Evolutionary conservation across 2,797 vertebrate genomes (phyloP).

Genomic region (Nyctibius grandis): DNA sequence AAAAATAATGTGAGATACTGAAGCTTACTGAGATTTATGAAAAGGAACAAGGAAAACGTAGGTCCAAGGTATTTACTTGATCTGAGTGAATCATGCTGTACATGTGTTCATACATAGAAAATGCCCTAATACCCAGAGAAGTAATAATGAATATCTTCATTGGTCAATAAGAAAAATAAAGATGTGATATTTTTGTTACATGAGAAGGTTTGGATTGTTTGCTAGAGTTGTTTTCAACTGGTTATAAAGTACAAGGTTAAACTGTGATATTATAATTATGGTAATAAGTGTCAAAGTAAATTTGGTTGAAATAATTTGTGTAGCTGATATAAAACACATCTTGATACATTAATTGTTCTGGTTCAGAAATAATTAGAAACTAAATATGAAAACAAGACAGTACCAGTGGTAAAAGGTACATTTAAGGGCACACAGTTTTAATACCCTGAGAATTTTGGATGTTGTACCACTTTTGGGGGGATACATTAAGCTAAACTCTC

Average conservation of each 20-base stretch:
- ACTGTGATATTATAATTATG: background rate
- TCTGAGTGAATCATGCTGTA: background rate
- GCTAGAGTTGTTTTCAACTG: background rate
- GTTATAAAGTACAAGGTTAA: background rate
- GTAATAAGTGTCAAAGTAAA: background rate
- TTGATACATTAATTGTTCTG: background rate
- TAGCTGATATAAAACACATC: background rate
- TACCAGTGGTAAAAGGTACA: background rate
- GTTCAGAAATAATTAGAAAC: background rate
- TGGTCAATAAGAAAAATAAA: background rate
- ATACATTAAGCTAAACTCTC: background rate
- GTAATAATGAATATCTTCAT: background rate
- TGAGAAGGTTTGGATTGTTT: background rate
- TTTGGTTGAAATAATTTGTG: background rate
- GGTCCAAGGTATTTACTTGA: background rate
- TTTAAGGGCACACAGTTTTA: background rate
- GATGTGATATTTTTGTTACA: background rate
- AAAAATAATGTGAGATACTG: background rate
- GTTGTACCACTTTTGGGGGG: background rate
- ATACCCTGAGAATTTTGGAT: background rate
- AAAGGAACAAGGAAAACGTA: background rate
- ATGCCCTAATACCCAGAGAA: background rate
- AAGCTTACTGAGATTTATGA: background rate
- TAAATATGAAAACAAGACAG: background rate
- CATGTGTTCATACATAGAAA: background rate